phyloP scores from a whole-genome alignment of 2,113 vertebrate genomes.

The Spermophilus dauricus region DNA sequence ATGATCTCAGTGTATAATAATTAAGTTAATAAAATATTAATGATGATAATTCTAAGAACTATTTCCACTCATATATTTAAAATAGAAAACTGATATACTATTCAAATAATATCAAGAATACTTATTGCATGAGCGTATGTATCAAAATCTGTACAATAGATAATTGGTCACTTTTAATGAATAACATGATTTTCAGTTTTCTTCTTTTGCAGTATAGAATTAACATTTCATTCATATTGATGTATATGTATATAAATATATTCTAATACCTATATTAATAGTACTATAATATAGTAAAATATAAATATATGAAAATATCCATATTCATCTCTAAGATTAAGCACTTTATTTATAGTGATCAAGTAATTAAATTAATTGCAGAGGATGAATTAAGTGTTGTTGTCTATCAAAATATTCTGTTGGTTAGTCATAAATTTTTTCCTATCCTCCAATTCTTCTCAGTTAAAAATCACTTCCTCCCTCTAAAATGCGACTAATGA shows the following conservation, averaged over 20 bases:
- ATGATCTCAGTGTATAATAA: background rate
- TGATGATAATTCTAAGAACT: background rate
- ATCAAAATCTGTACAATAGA: background rate
- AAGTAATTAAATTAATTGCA: slow-evolving; percentile 28
- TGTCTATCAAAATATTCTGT: background rate
- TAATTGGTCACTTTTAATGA: background rate
- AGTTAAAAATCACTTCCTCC: slow-evolving; percentile 11
- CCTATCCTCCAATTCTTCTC: background rate
- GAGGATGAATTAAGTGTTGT: background rate
- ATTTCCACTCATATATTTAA: background rate
- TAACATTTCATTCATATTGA: background rate
- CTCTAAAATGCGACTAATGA: background rate
- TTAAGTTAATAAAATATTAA: background rate
- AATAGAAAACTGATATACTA: background rate
- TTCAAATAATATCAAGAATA: background rate
- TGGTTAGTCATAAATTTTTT: background rate
- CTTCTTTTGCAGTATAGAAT: background rate
- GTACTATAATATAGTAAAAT: background rate
- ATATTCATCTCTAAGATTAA: background rate
- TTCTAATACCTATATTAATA: background rate
- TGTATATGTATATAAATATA: background rate
- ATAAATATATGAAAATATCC: background rate
- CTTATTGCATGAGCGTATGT: background rate
- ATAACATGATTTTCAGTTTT: background rate
- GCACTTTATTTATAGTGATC: background rate